A percentile compares a stretch with the other conserved stretches of the same genome.
These are phyloP conservation scores for Sisyra terminalis DNA, from an alignment of 2,888 invertebrate species.

Conservation along the genomic window DNA sequence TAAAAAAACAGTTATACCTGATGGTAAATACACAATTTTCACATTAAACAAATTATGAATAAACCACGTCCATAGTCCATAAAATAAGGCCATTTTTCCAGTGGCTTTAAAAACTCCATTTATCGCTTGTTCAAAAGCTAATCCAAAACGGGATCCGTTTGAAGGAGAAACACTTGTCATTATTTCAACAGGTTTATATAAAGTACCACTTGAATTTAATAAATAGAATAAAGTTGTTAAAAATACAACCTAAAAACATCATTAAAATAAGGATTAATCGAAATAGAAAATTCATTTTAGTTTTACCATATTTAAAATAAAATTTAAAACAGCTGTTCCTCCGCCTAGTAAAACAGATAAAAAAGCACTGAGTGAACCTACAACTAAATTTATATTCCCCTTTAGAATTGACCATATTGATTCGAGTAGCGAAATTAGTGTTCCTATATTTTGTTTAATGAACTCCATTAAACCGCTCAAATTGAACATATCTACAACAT, in stretches of 20 bases:
- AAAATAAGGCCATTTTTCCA: slow-evolving; percentile 92
- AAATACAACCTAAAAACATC: slow-evolving; percentile 66
- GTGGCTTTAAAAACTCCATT: slow-evolving; percentile 93
- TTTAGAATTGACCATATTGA: slow-evolving; percentile 82
- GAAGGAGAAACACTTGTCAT: slow-evolving; percentile 67
- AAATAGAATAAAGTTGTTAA: slow-evolving; percentile 93
- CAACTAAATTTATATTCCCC: slow-evolving; percentile 74
- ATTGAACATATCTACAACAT: slow-evolving; percentile 51
- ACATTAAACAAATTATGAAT: slow-evolving; percentile 89
- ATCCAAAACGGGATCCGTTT: slow-evolving; percentile 60
- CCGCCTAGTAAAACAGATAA: slow-evolving; percentile 76
- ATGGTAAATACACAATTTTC: slow-evolving; percentile 89
- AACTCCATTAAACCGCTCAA: slow-evolving; percentile 60
- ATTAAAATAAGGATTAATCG: slow-evolving; percentile 1
- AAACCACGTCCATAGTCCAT: slow-evolving; percentile 96
- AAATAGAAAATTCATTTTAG: too few relatives aligned
- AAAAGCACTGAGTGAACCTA: slow-evolving; percentile 74
- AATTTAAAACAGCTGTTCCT: slow-evolving; percentile 78
- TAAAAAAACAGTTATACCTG: slow-evolving; percentile 38
- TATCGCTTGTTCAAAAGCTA: slow-evolving; percentile 71
- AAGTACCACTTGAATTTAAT: slow-evolving; percentile 64
- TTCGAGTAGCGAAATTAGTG: slow-evolving; percentile 70
- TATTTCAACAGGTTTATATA: slow-evolving; percentile 87
- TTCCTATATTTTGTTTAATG: slow-evolving; percentile 81
- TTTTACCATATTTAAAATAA: slow-evolving; percentile 65